phyloP scores from a whole-genome alignment of 2,797 vertebrate species.

The Alexandromys oeconomus region DNA sequence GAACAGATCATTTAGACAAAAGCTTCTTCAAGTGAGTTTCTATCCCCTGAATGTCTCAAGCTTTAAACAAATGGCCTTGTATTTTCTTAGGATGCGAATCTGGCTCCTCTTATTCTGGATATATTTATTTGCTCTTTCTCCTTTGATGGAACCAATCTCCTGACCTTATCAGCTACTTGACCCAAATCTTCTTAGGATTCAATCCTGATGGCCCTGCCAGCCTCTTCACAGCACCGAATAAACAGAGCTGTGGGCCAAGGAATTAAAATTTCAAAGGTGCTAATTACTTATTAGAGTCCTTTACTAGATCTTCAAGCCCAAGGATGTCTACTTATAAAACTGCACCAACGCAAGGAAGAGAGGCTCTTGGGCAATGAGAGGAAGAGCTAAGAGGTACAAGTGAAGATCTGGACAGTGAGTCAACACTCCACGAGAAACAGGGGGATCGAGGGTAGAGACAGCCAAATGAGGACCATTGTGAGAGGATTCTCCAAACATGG shows the following conservation, averaged over 20 bases:
- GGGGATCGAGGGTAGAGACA: slow-evolving; percentile 22
- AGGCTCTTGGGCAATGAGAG: background rate
- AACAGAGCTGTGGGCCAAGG: background rate
- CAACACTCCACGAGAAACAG: background rate
- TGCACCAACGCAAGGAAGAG: background rate
- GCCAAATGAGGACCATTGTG: background rate
- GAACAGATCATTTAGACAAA: slow-evolving; percentile 8
- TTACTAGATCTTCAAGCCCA: slow-evolving; percentile 50
- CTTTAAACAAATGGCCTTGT: background rate
- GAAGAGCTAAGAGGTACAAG: slow-evolving; percentile 46
- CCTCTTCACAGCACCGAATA: slow-evolving; percentile 1
- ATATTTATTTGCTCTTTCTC: slow-evolving; percentile 46
- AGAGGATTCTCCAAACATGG: slow-evolving; percentile 13
- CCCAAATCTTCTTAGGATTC: background rate
- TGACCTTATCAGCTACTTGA: background rate
- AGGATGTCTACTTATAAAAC: slow-evolving; percentile 37
- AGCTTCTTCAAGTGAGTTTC: background rate
- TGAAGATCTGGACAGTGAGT: background rate
- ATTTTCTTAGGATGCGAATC: slow-evolving; percentile 38
- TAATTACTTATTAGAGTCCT: slow-evolving; percentile 34
- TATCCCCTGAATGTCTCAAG: background rate
- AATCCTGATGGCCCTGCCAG: background rate
- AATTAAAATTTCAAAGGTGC: slow-evolving; percentile 3
- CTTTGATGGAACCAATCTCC: slow-evolving; percentile 25
- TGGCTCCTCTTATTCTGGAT: background rate